phyloP scores from a whole-genome alignment of 2,113 vertebrate genomes.

The Mohoua ochrocephala region DNA sequence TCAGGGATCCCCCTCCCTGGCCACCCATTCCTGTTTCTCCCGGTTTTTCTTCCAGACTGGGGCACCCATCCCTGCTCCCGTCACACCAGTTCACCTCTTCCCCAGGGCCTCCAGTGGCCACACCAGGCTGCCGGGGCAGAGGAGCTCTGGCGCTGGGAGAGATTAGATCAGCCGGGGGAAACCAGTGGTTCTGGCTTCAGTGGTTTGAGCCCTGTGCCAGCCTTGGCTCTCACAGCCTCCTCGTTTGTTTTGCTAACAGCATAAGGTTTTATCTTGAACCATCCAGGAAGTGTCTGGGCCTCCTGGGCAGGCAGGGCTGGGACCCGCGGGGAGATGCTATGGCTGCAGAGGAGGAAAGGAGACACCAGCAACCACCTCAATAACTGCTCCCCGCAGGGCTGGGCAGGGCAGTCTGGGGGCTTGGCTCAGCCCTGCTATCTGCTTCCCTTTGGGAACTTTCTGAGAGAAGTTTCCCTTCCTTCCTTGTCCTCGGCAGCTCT shows the following conservation, averaged over 20 bases:
- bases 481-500: not conserved
- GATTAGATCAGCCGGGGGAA: slow-evolving; percentile 35
- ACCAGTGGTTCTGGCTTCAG: slow-evolving; percentile 56
- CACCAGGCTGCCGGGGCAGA: not conserved
- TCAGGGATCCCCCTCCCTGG: not conserved
- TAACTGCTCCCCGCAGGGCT: slow-evolving; percentile 39
- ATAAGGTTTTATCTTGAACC: slow-evolving; percentile 56
- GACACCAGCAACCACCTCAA: slow-evolving; percentile 31
- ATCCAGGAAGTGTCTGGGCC: slow-evolving; percentile 59
- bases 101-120: not conserved
- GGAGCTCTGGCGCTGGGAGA: not conserved
- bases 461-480: slow-evolving; percentile 19
- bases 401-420: slow-evolving; percentile 44
- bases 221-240: slow-evolving; percentile 46
- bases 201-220: slow-evolving; percentile 52
- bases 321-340: slow-evolving; percentile 9
- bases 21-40: not conserved
- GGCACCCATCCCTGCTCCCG: not conserved
- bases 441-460: slow-evolving; percentile 47
- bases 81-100: not conserved
- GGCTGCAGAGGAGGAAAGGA: slow-evolving; percentile 47
- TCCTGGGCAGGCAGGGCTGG: slow-evolving; percentile 43
- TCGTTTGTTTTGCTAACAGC: slow-evolving; percentile 65
- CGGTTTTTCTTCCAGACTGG: not conserved
- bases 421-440: slow-evolving; percentile 12